Evolutionary conservation across 2,113 vertebrate species (phyloP).

Genomic region (Sterrhoptilus dennistouni): DNA sequence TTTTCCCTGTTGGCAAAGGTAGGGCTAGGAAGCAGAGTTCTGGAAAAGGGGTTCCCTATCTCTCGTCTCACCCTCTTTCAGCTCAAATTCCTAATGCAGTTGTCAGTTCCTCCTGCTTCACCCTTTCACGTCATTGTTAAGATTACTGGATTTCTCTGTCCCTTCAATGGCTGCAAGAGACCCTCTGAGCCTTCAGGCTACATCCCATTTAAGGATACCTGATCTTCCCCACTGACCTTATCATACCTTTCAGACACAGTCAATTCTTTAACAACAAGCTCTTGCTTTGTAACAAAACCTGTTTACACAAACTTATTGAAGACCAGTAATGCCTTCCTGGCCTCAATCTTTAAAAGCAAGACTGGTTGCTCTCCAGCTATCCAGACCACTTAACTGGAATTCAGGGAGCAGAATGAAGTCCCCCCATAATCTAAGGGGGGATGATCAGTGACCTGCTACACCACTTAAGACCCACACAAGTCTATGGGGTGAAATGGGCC

Average conservation of each 20-base stretch:
- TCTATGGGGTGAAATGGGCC: accelerated
- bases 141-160: not conserved
- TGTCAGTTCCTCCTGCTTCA: not conserved
- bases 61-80: not conserved
- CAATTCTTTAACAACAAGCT: not conserved
- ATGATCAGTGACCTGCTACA: not conserved
- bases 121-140: not conserved
- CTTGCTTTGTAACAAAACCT: not conserved
- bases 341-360: not conserved
- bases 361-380: not conserved
- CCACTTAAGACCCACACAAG: not conserved
- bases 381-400: not conserved
- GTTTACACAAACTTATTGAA: not conserved
- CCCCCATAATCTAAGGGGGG: no score
- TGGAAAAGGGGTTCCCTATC: not conserved
- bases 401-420: not conserved
- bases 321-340: not conserved
- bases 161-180: not conserved
- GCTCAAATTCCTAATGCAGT: not conserved
- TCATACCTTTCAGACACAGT: not conserved
- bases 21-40: not conserved
- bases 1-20: not conserved
- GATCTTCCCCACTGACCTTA: not conserved
- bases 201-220: not conserved
- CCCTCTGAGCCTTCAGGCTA: not conserved